These are phyloP conservation scores for Sympetrum striolatum DNA, from an alignment of 2,888 invertebrate genomes.

Conservation along the genomic window DNA sequence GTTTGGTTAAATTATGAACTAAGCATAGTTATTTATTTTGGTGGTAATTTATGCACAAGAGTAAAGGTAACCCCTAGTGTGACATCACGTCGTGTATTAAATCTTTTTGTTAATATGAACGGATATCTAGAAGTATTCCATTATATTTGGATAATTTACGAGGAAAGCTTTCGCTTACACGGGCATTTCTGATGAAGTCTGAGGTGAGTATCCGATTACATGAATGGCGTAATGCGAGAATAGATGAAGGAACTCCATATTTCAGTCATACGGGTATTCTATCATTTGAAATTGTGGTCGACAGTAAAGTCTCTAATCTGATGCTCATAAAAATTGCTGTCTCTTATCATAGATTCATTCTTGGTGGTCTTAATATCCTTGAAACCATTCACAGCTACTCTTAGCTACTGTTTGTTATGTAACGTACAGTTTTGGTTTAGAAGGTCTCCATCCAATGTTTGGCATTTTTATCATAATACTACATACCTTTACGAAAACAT, in stretches of 20 bases:
- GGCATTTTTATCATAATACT: no score
- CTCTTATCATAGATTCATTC: no score
- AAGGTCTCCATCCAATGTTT: no score
- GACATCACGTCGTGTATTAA: not conserved
- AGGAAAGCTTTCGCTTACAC: not conserved
- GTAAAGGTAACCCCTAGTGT: not conserved
- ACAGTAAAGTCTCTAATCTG: not conserved
- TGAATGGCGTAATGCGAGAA: not conserved
- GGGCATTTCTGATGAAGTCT: not conserved
- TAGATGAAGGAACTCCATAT: not conserved
- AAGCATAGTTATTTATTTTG: not conserved
- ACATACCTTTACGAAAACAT: no score
- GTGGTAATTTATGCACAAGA: not conserved
- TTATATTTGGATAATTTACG: slow-evolving; percentile 1
- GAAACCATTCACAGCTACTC: no score
- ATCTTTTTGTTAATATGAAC: slow-evolving; percentile 2
- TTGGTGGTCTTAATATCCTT: no score
- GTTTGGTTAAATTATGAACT: not conserved
- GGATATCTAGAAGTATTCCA: not conserved
- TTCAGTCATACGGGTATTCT: no score
- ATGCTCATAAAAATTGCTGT: no score
- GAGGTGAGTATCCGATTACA: not conserved
- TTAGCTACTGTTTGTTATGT: no score
- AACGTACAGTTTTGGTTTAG: no score
- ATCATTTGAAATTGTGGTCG: no score